phyloP scores from a whole-genome alignment of 2,113 vertebrate species.

The Hydrolagus affinis region DNA sequence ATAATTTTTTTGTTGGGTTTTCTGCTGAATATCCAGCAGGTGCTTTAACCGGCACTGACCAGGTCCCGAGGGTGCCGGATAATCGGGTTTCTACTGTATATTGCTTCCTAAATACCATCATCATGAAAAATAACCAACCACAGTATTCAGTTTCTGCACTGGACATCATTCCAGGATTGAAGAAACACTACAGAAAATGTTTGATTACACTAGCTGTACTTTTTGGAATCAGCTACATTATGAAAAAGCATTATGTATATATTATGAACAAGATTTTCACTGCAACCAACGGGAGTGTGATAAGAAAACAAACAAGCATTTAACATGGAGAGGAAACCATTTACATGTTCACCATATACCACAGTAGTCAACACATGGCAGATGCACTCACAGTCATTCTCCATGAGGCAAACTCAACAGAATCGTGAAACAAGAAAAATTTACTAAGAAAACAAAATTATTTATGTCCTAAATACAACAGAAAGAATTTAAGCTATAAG shows the following conservation, averaged over 20 bases:
- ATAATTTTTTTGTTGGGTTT: no score
- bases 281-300: neutral
- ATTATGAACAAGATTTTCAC: neutral
- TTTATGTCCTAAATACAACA: neutral
- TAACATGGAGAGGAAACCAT: neutral
- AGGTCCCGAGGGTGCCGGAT: no score
- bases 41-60: no score
- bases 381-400: no score
- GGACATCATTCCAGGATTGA: neutral
- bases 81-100: no score
- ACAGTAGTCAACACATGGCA: neutral
- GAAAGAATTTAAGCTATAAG: neutral
- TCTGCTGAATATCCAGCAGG: no score
- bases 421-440: neutral
- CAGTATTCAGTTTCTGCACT: neutral
- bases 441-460: neutral
- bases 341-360: neutral
- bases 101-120: neutral
- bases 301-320: neutral
- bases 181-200: neutral
- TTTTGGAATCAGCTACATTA: neutral
- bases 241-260: neutral
- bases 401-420: neutral
- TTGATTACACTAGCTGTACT: neutral
- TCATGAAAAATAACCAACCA: neutral